A percentile compares a stretch with the other conserved stretches of the same genome.
phyloP scores from a whole-genome alignment of 2,113 vertebrate species.

The Psophia crepitans region DNA sequence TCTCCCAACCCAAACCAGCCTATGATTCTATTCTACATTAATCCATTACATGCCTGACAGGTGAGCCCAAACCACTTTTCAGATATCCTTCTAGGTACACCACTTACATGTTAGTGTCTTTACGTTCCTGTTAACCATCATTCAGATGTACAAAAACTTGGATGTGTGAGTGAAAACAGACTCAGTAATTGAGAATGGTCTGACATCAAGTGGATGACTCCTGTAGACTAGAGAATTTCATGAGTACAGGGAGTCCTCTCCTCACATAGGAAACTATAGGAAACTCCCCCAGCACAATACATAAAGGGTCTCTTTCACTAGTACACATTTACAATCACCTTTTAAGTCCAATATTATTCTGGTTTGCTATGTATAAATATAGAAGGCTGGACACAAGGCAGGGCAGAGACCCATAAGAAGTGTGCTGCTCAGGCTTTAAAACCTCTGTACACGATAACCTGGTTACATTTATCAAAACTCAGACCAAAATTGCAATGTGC shows the following conservation, averaged over 20 bases:
- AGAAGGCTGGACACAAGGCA: neutral
- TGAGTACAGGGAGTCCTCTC: neutral
- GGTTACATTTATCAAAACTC: neutral
- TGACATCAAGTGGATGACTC: neutral
- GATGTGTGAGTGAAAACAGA: rapidly evolving
- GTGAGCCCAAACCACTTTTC: neutral
- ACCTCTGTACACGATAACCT: neutral
- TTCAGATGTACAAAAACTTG: neutral
- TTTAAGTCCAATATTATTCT: neutral
- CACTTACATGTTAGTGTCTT: rapidly evolving
- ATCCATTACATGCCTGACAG: neutral
- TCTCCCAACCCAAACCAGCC: too few species aligned
- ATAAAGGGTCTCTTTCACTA: neutral
- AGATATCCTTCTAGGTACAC: neutral
- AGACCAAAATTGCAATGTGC: neutral
- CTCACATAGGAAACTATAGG: neutral
- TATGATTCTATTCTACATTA: too few species aligned
- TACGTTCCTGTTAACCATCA: neutral
- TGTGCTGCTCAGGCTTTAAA: neutral
- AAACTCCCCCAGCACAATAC: neutral
- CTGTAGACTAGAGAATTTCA: neutral
- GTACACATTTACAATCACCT: neutral
- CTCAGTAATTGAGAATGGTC: neutral
- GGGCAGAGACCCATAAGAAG: neutral
- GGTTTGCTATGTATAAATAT: neutral